Conservation (phyloP, 2,888 invertebrate species). For the Ennomos fuscantarius region DNA sequence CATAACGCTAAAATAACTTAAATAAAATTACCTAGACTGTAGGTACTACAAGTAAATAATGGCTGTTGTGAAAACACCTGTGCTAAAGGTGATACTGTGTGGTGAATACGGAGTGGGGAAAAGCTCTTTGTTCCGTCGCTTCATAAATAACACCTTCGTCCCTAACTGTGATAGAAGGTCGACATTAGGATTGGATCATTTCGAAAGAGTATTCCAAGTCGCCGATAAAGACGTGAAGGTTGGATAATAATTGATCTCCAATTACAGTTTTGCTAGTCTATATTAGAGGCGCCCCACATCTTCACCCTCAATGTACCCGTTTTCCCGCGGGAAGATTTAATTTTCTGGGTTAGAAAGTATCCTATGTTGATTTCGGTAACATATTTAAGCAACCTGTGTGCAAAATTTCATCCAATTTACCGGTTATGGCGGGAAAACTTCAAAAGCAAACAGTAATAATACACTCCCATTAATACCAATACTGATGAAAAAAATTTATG, state of each 20-base stretch:
- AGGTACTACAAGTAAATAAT: slow-evolving; percentile 64
- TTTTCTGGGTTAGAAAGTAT: no score
- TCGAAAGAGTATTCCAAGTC: slow-evolving; percentile 91
- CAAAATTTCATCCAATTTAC: no score
- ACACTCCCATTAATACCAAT: not conserved
- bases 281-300: no score
- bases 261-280: no score
- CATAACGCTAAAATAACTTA: no score
- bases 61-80: slow-evolving; percentile 93
- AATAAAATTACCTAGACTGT: no score
- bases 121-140: slow-evolving; percentile 96
- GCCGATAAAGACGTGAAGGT: slow-evolving; percentile 92
- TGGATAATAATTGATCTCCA: not conserved
- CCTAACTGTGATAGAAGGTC: slow-evolving; percentile 93
- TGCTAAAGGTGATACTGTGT: slow-evolving; percentile 96
- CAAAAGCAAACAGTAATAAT: no score
- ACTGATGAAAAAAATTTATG: not conserved
- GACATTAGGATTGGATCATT: slow-evolving; percentile 96
- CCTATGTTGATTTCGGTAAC: no score
- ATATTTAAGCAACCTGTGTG: no score
- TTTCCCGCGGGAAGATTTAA: no score
- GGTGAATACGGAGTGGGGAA: slow-evolving; percentile 99
- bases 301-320: no score
- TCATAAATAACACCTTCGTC: slow-evolving; percentile 95
- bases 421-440: no score